Evolutionary conservation across 2,888 invertebrate genomes (phyloP).

Genomic region (Blera fallax): DNA sequence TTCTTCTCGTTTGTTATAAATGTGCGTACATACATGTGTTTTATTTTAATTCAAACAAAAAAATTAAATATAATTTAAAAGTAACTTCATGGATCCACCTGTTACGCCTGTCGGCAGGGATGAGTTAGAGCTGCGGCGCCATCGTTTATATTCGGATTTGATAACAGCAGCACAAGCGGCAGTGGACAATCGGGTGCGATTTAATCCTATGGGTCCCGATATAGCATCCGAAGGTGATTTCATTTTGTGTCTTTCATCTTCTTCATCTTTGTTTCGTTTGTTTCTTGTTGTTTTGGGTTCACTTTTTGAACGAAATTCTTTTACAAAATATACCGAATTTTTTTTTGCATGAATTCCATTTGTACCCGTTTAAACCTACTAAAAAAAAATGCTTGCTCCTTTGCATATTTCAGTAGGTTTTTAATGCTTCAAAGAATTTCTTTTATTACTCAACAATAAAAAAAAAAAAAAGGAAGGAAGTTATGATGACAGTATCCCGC

Average conservation of each 20-base stretch:
- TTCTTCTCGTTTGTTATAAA: conserved; percentile 5
- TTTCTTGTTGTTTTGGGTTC: not conserved
- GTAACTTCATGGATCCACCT: conserved; percentile 83
- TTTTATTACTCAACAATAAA: not conserved
- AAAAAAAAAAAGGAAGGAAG: too few species aligned
- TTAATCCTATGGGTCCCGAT: conserved; percentile 88
- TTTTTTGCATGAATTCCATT: conserved; percentile 28
- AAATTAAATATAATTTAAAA: conserved; percentile 57
- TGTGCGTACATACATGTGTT: conserved; percentile 12
- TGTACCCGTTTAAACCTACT: not conserved
- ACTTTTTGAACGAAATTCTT: not conserved
- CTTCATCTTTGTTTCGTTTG: not conserved
- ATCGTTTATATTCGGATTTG: conserved; percentile 90
- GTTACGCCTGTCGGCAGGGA: conserved; percentile 90
- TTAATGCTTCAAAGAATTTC: conserved; percentile 3
- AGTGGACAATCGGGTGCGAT: conserved; percentile 88
- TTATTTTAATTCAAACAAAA: conserved; percentile 30
- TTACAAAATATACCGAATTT: not conserved
- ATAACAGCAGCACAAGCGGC: conserved; percentile 88
- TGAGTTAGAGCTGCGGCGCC: conserved; percentile 88
- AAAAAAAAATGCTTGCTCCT: conserved; percentile 15
- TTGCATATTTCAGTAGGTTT: conserved; percentile 36
- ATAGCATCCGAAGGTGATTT: conserved; percentile 83
- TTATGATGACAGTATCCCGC: conserved; percentile 22
- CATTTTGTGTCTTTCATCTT: conserved; percentile 14